These are phyloP conservation scores for Sussaba pulchella DNA, from an alignment of 2,888 invertebrate species.

Conservation along the genomic window DNA sequence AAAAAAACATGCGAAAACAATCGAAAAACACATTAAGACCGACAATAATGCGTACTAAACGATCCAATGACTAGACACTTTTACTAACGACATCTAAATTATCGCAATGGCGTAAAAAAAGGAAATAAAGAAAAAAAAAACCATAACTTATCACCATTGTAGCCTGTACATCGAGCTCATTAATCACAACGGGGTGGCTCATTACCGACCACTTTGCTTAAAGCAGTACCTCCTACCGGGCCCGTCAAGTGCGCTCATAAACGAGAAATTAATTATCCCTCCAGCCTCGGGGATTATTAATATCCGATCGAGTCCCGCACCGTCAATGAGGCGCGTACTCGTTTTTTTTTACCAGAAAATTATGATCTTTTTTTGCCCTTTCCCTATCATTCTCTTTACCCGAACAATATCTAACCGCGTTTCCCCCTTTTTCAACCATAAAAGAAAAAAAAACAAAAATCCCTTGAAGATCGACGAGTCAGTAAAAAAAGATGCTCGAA, in stretches of 20 bases:
- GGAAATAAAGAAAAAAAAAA: slow-evolving; percentile 3
- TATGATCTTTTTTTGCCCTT: background rate
- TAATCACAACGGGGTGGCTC: slow-evolving; percentile 51
- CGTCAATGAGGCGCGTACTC: background rate
- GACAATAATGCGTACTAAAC: background rate
- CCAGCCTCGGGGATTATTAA: slow-evolving; percentile 50
- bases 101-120: background rate
- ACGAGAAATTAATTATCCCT: slow-evolving; percentile 63
- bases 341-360: background rate
- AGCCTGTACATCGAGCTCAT: slow-evolving; percentile 37
- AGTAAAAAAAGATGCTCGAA: slow-evolving; percentile 8
- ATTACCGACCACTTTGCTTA: slow-evolving; percentile 61
- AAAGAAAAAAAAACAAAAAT: background rate
- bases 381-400: background rate
- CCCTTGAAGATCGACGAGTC: background rate
- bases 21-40: background rate
- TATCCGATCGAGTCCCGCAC: slow-evolving; percentile 46
- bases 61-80: slow-evolving; percentile 5
- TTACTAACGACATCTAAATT: background rate
- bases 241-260: slow-evolving; percentile 39
- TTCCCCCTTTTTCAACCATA: background rate
- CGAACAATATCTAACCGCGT: background rate
- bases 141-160: background rate
- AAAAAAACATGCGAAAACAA: background rate
- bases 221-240: slow-evolving; percentile 30